Conservation (phyloP, 2,797 vertebrate species). For the Toxotes lorentzi region DNA sequence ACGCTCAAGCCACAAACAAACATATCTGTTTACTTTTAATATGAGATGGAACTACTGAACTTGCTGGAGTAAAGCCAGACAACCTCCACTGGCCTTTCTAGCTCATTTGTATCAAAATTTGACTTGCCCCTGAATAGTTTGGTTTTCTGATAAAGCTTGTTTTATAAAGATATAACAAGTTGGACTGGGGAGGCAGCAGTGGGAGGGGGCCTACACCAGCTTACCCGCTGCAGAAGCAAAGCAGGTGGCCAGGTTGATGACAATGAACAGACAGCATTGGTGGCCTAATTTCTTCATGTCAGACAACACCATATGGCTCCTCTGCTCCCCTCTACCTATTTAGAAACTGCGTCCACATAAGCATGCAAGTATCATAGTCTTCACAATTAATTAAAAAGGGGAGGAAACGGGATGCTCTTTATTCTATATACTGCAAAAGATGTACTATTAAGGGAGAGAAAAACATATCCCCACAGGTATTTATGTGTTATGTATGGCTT, state of each 20-base stretch:
- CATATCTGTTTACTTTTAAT: constrained; percentile 67
- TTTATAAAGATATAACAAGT: constrained; percentile 70
- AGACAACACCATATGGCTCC: constrained; percentile 89
- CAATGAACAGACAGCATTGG: constrained; percentile 87
- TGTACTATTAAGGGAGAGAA: constrained; percentile 60
- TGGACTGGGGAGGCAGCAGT: constrained; percentile 33
- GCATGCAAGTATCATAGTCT: constrained; percentile 83
- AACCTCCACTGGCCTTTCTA: constrained; percentile 50
- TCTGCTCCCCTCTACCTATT: constrained; percentile 80
- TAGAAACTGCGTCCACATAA: constrained; percentile 82
- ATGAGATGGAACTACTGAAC: constrained; percentile 55
- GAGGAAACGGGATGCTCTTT: constrained; percentile 72
- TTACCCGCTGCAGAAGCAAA: constrained; percentile 75
- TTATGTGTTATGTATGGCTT: constrained; percentile 77
- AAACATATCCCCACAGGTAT: constrained; percentile 79
- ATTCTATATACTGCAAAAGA: constrained; percentile 73
- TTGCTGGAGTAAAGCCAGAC: constrained; percentile 61
- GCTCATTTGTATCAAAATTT: constrained; percentile 59
- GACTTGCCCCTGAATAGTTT: constrained; percentile 47
- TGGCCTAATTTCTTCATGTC: constrained; percentile 89
- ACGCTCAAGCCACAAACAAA: constrained; percentile 51
- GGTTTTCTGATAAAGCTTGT: constrained; percentile 48
- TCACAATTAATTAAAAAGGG: constrained; percentile 86
- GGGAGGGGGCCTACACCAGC: constrained; percentile 50
- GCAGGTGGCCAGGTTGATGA: constrained; percentile 86